Conservation (phyloP, 2,888 invertebrate species). For the Hypomecis atomaria region DNA sequence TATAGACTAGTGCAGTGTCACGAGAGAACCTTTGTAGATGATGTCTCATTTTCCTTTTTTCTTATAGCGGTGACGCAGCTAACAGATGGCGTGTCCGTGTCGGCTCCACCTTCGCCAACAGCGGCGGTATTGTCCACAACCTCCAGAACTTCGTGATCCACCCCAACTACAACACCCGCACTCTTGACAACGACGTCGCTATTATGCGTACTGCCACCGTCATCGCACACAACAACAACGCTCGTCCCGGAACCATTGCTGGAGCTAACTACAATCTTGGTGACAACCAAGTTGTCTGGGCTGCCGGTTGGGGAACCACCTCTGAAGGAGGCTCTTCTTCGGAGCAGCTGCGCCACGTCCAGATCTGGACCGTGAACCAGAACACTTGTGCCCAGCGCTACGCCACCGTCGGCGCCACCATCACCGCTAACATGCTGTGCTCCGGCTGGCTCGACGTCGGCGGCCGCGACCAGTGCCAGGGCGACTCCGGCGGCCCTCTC, state of each 20-base stretch:
- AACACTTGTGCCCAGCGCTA: conserved; percentile 46
- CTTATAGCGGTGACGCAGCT: conserved; percentile 44
- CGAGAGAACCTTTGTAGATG: no score
- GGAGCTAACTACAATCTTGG: conserved; percentile 54
- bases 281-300: conserved; percentile 60
- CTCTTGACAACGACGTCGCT: conserved; percentile 59
- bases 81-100: conserved; percentile 52
- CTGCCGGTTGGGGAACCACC: conserved; percentile 71
- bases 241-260: conserved; percentile 51
- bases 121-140: conserved; percentile 53
- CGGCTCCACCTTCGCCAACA: conserved; percentile 53
- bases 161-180: conserved; percentile 51
- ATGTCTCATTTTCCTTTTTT: not conserved
- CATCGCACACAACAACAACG: conserved; percentile 49
- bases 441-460: conserved; percentile 64
- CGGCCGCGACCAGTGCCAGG: conserved; percentile 68
- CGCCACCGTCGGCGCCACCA: conserved; percentile 12
- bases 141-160: conserved; percentile 51
- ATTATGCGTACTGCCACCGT: conserved; percentile 50
- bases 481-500: conserved; percentile 67
- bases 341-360: conserved; percentile 52
- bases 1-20: no score
- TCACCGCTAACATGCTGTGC: conserved; percentile 50
- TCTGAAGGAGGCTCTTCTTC: conserved; percentile 35
- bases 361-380: conserved; percentile 52